Percentiles rank a stretch among this genome's conserved stretches.
These are phyloP conservation scores for Camelus dromedarius DNA, from an alignment of 2,113 vertebrate species.

Conservation along the genomic window DNA sequence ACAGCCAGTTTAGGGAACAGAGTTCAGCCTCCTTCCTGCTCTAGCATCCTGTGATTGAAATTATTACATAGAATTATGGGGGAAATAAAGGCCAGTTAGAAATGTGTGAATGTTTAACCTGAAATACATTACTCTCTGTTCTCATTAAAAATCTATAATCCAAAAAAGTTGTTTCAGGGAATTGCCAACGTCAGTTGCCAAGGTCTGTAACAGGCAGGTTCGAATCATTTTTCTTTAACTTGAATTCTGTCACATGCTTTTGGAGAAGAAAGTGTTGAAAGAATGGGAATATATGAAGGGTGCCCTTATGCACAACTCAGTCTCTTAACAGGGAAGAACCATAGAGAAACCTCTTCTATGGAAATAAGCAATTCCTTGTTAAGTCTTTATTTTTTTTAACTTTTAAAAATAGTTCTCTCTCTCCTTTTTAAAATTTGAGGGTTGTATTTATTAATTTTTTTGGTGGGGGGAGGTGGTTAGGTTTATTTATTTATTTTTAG, in stretches of 20 bases:
- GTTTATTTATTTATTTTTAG: too few relatives aligned
- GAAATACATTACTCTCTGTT: conserved; percentile 21
- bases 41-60: background rate
- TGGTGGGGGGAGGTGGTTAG: too few relatives aligned
- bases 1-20: background rate
- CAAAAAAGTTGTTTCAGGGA: background rate
- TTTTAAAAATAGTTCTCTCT: too few relatives aligned
- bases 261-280: background rate
- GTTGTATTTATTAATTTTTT: too few relatives aligned
- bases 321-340: background rate
- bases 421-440: too few relatives aligned
- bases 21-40: background rate
- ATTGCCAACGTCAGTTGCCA: background rate
- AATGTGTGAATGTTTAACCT: background rate
- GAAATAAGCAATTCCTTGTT: background rate
- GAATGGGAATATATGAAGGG: background rate
- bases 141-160: background rate
- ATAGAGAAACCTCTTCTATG: background rate
- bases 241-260: background rate
- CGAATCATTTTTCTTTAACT: background rate
- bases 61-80: background rate
- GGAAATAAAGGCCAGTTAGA: conserved; percentile 2
- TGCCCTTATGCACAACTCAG: background rate
- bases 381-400: background rate
- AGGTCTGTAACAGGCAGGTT: background rate